Conservation (phyloP, 2,888 invertebrate species). For the Tiliacea citrago region DNA sequence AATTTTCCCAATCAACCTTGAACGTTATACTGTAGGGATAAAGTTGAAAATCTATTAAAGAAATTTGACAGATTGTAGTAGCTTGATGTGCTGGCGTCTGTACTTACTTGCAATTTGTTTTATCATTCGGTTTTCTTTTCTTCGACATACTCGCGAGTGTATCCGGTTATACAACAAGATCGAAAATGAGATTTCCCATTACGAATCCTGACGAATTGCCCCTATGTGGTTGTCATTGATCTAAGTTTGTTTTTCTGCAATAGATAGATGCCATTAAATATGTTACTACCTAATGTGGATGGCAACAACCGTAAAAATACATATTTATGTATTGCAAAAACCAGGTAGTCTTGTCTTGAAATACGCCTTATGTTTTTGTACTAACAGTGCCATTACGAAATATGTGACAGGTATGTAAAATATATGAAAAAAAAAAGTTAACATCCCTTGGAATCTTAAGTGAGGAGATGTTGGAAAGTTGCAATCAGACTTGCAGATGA, state of each 20-base stretch:
- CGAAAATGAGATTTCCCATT: constrained; percentile 19
- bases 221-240: constrained; percentile 39
- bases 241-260: constrained; percentile 32
- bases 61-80: no score
- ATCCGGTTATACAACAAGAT: constrained; percentile 18
- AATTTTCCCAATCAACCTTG: no score
- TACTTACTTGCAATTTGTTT: neutral
- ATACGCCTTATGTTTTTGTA: constrained; percentile 39
- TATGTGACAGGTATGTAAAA: constrained; percentile 54
- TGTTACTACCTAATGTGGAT: constrained; percentile 11
- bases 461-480: constrained; percentile 42
- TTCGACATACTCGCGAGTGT: neutral
- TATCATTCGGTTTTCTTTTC: neutral
- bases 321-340: constrained; percentile 54
- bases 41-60: no score
- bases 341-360: constrained; percentile 33
- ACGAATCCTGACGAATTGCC: constrained; percentile 9
- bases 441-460: constrained; percentile 47
- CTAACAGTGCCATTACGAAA: constrained; percentile 43
- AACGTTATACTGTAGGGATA: no score
- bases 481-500: constrained; percentile 60
- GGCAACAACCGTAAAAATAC: constrained; percentile 35
- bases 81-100: no score
- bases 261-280: constrained; percentile 15
- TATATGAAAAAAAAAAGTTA: constrained; percentile 38